Conservation (phyloP, 2,113 vertebrate genomes). For the Illadopsis cleaveri region DNA sequence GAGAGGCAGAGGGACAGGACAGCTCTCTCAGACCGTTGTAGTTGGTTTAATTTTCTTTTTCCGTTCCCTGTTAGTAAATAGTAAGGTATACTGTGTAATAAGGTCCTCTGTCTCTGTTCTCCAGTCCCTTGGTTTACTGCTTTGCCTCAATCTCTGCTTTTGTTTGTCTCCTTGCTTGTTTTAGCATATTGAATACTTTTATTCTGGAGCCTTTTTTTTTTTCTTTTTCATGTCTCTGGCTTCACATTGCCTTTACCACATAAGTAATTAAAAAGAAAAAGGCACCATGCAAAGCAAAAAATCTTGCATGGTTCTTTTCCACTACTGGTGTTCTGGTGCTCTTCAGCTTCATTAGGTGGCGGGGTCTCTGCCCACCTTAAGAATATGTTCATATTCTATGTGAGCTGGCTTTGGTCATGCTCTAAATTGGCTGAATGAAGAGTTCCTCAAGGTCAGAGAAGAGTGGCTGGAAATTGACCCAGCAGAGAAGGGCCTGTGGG, state of each 20-base stretch:
- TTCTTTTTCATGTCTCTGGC: neutral
- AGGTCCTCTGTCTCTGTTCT: neutral
- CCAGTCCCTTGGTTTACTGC: neutral
- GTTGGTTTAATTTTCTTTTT: neutral
- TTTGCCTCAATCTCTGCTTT: neutral
- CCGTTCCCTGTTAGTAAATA: neutral
- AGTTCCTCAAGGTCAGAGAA: rapidly evolving
- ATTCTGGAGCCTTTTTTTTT: neutral
- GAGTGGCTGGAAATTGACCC: neutral
- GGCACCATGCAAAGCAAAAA: neutral
- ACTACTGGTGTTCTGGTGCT: neutral
- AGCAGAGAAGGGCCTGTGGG: neutral
- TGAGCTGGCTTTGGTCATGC: neutral
- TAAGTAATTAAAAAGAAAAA: neutral
- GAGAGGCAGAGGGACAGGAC: neutral
- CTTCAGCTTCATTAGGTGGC: neutral
- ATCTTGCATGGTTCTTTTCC: neutral
- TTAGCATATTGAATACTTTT: neutral
- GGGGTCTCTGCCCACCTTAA: neutral
- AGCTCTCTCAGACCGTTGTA: neutral
- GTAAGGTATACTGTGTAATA: neutral
- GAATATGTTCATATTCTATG: neutral
- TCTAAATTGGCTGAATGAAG: neutral
- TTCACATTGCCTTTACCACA: neutral
- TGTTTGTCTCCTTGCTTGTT: neutral